A percentile compares a stretch with the other conserved stretches of the same genome.
Evolutionary conservation across 64 coral and sea anemone genomes (phyloP).

Genomic region (Anthopleura sola): DNA sequence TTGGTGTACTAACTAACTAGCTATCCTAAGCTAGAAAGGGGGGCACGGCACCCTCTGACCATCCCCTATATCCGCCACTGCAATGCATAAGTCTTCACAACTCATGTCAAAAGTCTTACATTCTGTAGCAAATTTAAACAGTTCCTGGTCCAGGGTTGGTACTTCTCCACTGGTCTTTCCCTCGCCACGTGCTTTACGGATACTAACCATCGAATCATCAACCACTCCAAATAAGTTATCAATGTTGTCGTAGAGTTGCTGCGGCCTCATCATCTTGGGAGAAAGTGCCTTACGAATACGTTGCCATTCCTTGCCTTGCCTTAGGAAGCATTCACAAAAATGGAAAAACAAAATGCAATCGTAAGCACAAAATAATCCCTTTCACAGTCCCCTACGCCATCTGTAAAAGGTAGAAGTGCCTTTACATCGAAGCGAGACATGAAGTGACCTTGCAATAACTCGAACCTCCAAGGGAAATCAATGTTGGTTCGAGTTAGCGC

Average conservation of each 20-base stretch:
- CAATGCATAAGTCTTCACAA: too few species aligned
- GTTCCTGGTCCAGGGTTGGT: conserved; percentile 33
- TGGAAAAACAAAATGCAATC: neutral
- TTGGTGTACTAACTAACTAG: too few species aligned
- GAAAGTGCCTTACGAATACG: conserved; percentile 21
- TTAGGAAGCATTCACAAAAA: neutral
- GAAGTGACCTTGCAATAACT: too few species aligned
- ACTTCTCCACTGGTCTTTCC: conserved; percentile 36
- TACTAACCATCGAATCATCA: conserved; percentile 39
- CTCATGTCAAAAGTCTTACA: neutral
- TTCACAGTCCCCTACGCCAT: too few species aligned
- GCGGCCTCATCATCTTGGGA: conserved; percentile 67
- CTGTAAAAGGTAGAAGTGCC: too few species aligned
- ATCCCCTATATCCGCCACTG: too few species aligned
- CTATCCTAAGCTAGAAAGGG: too few species aligned
- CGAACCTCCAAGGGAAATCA: too few species aligned
- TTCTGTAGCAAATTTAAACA: conserved; percentile 1
- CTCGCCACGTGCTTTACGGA: conserved; percentile 21
- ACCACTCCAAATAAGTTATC: conserved; percentile 58
- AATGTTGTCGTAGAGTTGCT: conserved; percentile 67
- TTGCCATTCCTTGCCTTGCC: conserved; percentile 61
- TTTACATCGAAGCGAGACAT: too few species aligned
- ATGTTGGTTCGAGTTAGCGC: too few species aligned
- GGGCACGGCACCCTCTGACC: too few species aligned
- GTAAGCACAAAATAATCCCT: too few species aligned